Percentiles rank a stretch among this genome's conserved stretches.
phyloP scores from a whole-genome alignment of 92 coral and sea anemone genomes.

The Epizoanthus illoricatus region DNA sequence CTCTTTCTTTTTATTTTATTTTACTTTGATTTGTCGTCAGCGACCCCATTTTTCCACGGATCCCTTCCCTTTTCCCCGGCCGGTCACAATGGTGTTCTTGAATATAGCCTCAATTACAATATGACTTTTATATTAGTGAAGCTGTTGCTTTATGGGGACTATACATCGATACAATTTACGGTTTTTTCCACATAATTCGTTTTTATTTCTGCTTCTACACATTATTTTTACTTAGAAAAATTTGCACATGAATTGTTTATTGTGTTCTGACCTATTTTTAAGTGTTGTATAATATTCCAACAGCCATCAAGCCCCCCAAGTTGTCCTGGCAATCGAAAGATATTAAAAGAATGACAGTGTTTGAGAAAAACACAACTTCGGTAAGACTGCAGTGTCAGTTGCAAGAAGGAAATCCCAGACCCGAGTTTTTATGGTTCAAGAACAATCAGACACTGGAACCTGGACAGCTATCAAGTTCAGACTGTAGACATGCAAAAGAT shows the following conservation, averaged over 20 bases:
- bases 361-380: neutral
- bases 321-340: neutral
- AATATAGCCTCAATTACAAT: no score
- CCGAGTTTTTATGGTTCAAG: neutral
- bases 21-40: no score
- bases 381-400: slow-evolving; percentile 5
- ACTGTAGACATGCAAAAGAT: slow-evolving; percentile 31
- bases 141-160: no score
- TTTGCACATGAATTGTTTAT: neutral
- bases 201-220: neutral
- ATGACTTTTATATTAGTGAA: no score
- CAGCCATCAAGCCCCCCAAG: slow-evolving; percentile 18
- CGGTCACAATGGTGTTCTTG: no score
- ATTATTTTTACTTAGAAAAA: neutral
- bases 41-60: no score
- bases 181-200: no score
- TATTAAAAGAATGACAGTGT: slow-evolving; percentile 10
- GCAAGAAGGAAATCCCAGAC: slow-evolving; percentile 14
- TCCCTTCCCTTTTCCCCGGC: no score
- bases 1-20: no score
- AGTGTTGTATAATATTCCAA: neutral
- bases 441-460: neutral
- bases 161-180: no score
- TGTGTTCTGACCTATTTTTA: neutral
- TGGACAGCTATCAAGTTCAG: neutral